These are phyloP conservation scores for Synodontis membranacea DNA, from an alignment of 2,113 vertebrate genomes.

Conservation along the genomic window DNA sequence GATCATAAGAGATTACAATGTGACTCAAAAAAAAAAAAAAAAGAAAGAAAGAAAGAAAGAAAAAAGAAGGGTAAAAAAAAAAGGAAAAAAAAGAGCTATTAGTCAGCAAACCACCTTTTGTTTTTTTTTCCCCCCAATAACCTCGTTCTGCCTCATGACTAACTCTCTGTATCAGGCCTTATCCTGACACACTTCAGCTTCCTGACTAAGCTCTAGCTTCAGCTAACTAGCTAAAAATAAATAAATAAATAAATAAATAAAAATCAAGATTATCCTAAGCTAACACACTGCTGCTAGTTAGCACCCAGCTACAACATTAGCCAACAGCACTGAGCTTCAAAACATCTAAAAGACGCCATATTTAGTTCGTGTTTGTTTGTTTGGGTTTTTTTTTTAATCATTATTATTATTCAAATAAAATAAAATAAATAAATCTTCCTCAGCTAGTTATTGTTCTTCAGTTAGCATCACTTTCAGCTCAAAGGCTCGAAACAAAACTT, in stretches of 20 bases:
- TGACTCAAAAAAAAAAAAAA: constrained; percentile 5
- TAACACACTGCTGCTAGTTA: not conserved
- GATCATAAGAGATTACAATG: constrained; percentile 33
- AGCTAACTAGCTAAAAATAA: not conserved
- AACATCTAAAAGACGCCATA: no score
- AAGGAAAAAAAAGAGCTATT: constrained; percentile 5
- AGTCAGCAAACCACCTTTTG: constrained; percentile 21
- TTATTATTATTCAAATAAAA: no score
- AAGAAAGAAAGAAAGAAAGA: no score
- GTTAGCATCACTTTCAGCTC: not conserved
- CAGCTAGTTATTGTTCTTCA: not conserved
- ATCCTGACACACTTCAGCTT: not conserved
- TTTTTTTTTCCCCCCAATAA: no score
- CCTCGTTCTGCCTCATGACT: not conserved
- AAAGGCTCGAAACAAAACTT: not conserved
- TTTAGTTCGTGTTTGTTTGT: not conserved
- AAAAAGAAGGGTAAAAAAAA: not conserved
- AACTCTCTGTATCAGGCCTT: no score
- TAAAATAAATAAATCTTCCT: no score
- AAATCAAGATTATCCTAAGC: not conserved
- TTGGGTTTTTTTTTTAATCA: no score
- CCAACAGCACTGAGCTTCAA: not conserved
- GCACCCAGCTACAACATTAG: not conserved
- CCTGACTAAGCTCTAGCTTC: not conserved
- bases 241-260: not conserved